Conservation (phyloP, 2,113 vertebrate genomes). For the Apistogramma diplotaenia region DNA sequence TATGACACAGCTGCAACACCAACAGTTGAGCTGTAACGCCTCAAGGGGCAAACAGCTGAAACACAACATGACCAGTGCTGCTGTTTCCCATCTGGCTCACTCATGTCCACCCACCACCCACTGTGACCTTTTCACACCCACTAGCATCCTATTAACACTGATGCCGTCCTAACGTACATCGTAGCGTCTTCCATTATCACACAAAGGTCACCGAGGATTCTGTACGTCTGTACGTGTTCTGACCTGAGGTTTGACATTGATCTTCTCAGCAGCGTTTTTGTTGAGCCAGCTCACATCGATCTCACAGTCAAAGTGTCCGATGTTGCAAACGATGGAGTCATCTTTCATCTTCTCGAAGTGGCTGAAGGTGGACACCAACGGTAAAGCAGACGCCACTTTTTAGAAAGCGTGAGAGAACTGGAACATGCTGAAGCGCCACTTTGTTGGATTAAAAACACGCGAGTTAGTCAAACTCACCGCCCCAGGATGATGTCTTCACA, state of each 20-base stretch:
- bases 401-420: not conserved
- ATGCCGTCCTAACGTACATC: not conserved
- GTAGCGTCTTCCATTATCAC: not conserved
- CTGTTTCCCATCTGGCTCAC: not conserved
- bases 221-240: not conserved
- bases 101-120: not conserved
- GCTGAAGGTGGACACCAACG: conserved; percentile 58
- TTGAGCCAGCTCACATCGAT: conserved; percentile 93
- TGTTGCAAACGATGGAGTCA: conserved; percentile 95
- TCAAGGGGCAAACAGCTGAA: conserved; percentile 25
- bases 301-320: conserved; percentile 97
- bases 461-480: conserved; percentile 73
- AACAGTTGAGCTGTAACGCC: conserved; percentile 42
- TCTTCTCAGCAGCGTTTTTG: conserved; percentile 83
- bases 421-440: not conserved
- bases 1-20: conserved; percentile 49
- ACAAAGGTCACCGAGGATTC: not conserved
- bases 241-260: conserved; percentile 97
- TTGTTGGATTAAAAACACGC: not conserved
- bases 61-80: too few relatives aligned
- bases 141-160: not conserved
- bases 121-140: not conserved
- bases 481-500: conserved; percentile 92
- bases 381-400: not conserved
- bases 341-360: conserved; percentile 98